Conservation (phyloP, 37 sponge, comb jelly and placozoan genomes). For the Axinella damicornis region DNA sequence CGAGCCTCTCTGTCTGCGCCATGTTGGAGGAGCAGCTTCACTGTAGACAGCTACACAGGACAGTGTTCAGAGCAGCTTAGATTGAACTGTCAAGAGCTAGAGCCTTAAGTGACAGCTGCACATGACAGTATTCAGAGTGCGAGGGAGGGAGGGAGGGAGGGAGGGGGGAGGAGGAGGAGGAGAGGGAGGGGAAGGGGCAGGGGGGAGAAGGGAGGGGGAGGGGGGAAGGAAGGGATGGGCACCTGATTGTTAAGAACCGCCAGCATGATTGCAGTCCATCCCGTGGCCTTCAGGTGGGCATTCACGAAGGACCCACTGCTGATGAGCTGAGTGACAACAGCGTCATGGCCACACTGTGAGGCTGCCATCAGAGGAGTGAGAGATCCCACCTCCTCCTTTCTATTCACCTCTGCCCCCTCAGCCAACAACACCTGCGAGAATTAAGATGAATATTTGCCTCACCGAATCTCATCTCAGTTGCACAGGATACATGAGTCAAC, state of each 20-base stretch:
- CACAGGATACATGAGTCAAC: neutral
- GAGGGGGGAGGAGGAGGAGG: too few species aligned
- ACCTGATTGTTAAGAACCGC: conserved; percentile 80
- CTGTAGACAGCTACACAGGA: conserved; percentile 31
- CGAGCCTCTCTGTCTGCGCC: conserved; percentile 58
- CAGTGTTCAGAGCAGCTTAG: too few species aligned
- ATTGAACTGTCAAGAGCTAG: too few species aligned
- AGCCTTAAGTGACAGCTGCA: too few species aligned
- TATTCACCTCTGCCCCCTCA: conserved; percentile 46
- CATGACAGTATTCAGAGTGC: too few species aligned
- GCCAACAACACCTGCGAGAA: conserved; percentile 26
- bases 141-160: too few species aligned
- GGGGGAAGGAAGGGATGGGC: neutral
- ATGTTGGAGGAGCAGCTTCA: conserved; percentile 54
- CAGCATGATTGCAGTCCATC: conserved; percentile 84
- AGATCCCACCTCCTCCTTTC: conserved; percentile 3
- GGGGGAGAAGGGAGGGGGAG: neutral
- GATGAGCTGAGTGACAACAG: conserved; percentile 58
- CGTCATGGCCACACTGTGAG: conserved; percentile 78
- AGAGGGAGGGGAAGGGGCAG: neutral
- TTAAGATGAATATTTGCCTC: neutral
- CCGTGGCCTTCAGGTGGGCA: conserved; percentile 37
- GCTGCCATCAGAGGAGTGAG: conserved; percentile 88
- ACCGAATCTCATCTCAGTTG: neutral
- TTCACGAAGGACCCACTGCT: conserved; percentile 47